Base-by-base conservation (phyloP, 2,888 invertebrate genomes). In the Syritta pipiens region DNA sequence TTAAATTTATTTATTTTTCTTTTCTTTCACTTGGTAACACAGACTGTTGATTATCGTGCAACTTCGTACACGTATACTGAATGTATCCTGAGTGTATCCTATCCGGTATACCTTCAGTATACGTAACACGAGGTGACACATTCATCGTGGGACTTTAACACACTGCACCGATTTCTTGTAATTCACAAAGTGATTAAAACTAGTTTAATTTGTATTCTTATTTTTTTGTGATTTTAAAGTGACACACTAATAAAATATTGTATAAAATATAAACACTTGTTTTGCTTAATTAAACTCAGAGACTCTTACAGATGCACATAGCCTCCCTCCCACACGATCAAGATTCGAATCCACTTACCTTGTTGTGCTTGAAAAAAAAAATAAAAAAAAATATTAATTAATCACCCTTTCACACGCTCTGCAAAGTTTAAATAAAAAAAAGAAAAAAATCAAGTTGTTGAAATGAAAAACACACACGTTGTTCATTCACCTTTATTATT, bases 21-120 rank as follows among this genome's bases (percentile, higher is more conserved):
- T 14, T 51, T 26, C 9, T 10, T 40, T 32, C 28, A 30, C 19
- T 60, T 55, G n/a, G n/a, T 26, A 32, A 32, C 12, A 32, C 14
- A 82, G 82, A 83, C 82, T 86, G 91, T 90, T 90, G 91, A 90
- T 81, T 86, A 59, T 88, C 89, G 92, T 91, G 91, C 91, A 91
- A 94, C 96, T 94, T 95, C 97, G 96, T 96, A 95, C 94, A 97
- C 97, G 97, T 97, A 97, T 97, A 97, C 97, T 97, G 96, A 97
- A 97, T 97, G 97, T 97, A 97, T 97, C 97, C 97, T 97, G 97
- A 97, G 96, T 96, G 96, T 94, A 93, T 92, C 91, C 93, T 95
- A 94, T 97, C 97, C 96, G 97, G 97, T 97, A 97, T 97, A 97
- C 97, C 96, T 97, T 97, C 96, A 96, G 96, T 97, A 97, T 97